Conservation (phyloP, 2,888 invertebrate genomes). For the Ditylenchus weischeri region DNA sequence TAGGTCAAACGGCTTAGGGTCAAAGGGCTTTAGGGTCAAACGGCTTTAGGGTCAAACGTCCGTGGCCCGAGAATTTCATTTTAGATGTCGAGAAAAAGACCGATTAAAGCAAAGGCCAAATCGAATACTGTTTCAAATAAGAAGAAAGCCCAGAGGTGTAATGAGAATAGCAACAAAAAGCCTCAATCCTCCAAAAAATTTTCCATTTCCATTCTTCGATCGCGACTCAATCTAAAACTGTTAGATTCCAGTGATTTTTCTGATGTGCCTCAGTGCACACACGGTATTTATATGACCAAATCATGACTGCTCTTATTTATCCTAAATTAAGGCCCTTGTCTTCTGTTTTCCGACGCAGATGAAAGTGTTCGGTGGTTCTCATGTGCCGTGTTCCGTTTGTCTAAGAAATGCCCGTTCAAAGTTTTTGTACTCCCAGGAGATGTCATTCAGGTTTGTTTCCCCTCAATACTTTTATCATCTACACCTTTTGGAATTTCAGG, state of each 20-base stretch:
- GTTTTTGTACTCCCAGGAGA: constrained; percentile 15
- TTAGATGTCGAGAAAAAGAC: too few species aligned
- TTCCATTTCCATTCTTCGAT: background rate
- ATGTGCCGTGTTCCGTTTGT: constrained; percentile 47
- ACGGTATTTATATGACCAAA: background rate
- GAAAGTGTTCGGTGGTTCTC: constrained; percentile 36
- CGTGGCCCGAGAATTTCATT: too few species aligned
- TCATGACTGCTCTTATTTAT: background rate
- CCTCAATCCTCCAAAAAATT: background rate
- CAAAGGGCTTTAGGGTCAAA: too few species aligned
- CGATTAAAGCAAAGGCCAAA: background rate
- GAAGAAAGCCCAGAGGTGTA: background rate
- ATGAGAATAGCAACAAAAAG: background rate
- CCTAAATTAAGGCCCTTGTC: constrained; percentile 44
- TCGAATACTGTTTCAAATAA: background rate
- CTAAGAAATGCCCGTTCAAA: constrained; percentile 24
- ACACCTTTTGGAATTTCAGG: too few species aligned
- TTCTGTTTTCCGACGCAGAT: constrained; percentile 41
- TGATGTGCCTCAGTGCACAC: constrained; percentile 2
- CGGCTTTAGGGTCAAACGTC: too few species aligned
- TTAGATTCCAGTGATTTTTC: background rate
- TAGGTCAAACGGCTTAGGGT: too few species aligned
- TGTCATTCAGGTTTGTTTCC: background rate
- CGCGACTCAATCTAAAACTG: background rate
- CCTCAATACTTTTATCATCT: too few species aligned